These are phyloP conservation scores for Callionymus lyra DNA, from an alignment of 2,113 vertebrate species.

Conservation along the genomic window DNA sequence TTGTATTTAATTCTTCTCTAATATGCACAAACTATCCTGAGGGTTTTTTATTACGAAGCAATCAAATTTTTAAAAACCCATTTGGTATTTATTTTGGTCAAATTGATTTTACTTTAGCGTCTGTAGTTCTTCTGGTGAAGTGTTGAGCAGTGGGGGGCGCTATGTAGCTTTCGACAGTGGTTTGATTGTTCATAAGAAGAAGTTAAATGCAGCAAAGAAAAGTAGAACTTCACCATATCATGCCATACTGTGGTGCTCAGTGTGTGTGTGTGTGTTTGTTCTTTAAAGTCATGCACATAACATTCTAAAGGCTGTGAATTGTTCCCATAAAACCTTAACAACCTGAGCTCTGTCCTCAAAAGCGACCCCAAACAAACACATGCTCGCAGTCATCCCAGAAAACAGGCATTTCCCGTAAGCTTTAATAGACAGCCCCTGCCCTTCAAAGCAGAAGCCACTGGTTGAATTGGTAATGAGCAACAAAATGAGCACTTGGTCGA, in stretches of 20 bases:
- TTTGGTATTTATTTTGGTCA: no score
- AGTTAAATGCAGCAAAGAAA: no score
- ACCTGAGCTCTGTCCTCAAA: slow-evolving; percentile 47
- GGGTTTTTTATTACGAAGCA: no score
- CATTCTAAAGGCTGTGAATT: slow-evolving; percentile 57
- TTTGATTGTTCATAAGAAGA: no score
- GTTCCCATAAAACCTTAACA: slow-evolving; percentile 34
- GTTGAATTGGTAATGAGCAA: slow-evolving; percentile 47
- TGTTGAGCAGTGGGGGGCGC: slow-evolving; percentile 64
- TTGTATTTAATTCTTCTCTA: no score
- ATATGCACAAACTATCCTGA: no score
- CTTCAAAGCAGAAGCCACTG: slow-evolving; percentile 48
- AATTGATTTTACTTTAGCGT: no score
- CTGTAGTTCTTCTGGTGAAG: no score
- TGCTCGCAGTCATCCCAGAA: slow-evolving; percentile 16
- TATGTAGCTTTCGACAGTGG: slow-evolving; percentile 58
- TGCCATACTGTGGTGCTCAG: background rate
- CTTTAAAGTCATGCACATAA: slow-evolving; percentile 67
- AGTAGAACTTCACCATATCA: no score
- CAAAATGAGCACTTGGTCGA: slow-evolving; percentile 27
- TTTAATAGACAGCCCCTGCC: slow-evolving; percentile 54
- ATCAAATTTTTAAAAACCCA: no score
- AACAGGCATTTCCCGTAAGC: slow-evolving; percentile 45
- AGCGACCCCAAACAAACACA: slow-evolving; percentile 7
- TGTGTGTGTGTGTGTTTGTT: slow-evolving; percentile 18